A percentile compares a stretch with the other conserved stretches of the same genome.
Evolutionary conservation across 2,888 invertebrate species (phyloP).

Genomic region (Stenodera caucasica): DNA sequence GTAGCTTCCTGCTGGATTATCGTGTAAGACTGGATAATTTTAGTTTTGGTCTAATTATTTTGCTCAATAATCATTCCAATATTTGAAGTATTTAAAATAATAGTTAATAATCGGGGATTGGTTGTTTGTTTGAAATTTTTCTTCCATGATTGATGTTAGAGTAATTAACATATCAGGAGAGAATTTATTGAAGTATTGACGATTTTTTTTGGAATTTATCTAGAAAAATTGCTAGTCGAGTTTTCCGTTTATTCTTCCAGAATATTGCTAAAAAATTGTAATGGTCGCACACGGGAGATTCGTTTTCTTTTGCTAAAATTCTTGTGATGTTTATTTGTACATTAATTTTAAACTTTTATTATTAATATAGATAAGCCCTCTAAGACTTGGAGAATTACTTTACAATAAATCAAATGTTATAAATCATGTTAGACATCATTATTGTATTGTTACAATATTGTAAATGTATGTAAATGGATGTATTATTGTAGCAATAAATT

Average conservation of each 20-base stretch:
- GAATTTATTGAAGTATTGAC: not conserved
- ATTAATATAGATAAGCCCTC: slow-evolving; percentile 14
- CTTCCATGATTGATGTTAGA: slow-evolving; percentile 6
- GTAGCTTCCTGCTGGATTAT: not conserved
- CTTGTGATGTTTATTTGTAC: slow-evolving; percentile 25
- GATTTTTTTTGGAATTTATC: not conserved
- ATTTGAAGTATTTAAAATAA: not conserved
- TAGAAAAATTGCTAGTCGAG: slow-evolving; percentile 2
- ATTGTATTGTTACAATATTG: slow-evolving; percentile 37
- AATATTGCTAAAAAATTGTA: not conserved
- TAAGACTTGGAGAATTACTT: slow-evolving; percentile 26
- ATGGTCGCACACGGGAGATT: not conserved
- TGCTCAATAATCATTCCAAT: slow-evolving; percentile 6
- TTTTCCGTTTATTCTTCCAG: slow-evolving; percentile 24
- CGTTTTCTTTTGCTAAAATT: not conserved
- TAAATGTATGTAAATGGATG: slow-evolving; percentile 34
- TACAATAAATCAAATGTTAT: not conserved
- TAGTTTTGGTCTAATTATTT: not conserved
- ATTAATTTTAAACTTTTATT: slow-evolving; percentile 21
- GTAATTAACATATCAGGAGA: slow-evolving; percentile 17
- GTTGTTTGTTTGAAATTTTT: slow-evolving; percentile 17
- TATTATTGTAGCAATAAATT: slow-evolving; percentile 41
- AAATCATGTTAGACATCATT: slow-evolving; percentile 20
- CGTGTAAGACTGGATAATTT: not conserved
- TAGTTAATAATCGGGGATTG: slow-evolving; percentile 10